These are phyloP conservation scores for Gymnocephalus cernua DNA, from an alignment of 2,113 vertebrate genomes.

Conservation along the genomic window DNA sequence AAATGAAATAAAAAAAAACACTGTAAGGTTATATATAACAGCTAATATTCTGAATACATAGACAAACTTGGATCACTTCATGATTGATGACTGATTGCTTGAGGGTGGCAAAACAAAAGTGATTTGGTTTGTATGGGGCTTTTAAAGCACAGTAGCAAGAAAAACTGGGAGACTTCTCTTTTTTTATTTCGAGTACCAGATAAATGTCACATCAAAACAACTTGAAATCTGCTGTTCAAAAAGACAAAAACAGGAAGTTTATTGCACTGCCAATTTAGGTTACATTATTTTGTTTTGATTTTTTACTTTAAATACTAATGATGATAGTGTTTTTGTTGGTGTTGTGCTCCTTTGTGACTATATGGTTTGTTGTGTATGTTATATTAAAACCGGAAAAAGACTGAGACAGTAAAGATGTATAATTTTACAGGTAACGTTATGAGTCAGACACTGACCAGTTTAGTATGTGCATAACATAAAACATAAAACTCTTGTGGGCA, in stretches of 20 bases:
- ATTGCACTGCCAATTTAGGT: background rate
- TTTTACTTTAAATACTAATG: background rate
- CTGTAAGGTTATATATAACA: background rate
- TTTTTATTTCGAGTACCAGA: background rate
- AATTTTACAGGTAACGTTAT: too few relatives aligned
- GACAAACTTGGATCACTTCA: too few relatives aligned
- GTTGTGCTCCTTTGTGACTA: background rate
- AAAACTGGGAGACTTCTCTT: background rate
- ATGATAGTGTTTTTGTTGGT: background rate
- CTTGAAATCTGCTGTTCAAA: background rate
- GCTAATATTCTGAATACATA: too few relatives aligned
- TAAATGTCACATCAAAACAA: background rate
- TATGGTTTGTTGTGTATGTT: background rate
- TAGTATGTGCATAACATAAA: background rate
- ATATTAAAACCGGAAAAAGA: too few relatives aligned
- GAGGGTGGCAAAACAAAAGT: background rate
- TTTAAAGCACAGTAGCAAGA: background rate
- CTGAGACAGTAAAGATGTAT: background rate
- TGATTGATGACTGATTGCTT: background rate
- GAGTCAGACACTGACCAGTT: background rate
- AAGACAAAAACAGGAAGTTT: background rate
- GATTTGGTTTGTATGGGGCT: background rate
- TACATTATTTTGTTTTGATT: background rate
- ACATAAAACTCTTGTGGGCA: background rate
- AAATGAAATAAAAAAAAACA: too few relatives aligned